A percentile compares a stretch with the other conserved stretches of the same genome.
Evolutionary conservation across 2,113 vertebrate genomes (phyloP).

Genomic region (Seriola aureovittata): DNA sequence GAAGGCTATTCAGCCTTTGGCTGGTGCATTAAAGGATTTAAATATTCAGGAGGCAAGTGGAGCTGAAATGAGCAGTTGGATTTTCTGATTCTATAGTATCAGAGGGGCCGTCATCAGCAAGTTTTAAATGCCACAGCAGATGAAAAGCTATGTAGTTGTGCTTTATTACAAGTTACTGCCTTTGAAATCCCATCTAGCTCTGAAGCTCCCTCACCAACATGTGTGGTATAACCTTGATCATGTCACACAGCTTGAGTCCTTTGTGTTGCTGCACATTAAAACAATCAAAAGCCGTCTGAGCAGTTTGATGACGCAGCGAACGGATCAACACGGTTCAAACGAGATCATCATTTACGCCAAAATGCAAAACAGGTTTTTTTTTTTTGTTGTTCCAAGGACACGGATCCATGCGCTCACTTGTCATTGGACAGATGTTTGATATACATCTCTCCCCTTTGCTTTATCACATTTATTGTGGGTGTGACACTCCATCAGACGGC

Average conservation of each 20-base stretch:
- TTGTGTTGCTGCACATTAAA: background rate
- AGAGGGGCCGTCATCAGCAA: constrained; percentile 55
- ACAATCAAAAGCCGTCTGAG: background rate
- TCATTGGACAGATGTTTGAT: constrained; percentile 52
- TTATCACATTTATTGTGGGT: constrained; percentile 33
- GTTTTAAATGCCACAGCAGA: constrained; percentile 76
- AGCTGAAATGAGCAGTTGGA: constrained; percentile 60
- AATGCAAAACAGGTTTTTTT: background rate
- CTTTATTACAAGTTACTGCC: constrained; percentile 56
- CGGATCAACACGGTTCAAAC: background rate
- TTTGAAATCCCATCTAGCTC: constrained; percentile 35
- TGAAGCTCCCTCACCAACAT: background rate
- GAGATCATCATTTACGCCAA: background rate
- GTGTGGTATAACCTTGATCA: background rate
- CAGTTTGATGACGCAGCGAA: background rate
- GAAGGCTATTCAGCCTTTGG: constrained; percentile 8
- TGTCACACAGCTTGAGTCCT: background rate
- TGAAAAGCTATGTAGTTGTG: constrained; percentile 46
- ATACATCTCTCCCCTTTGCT: constrained; percentile 16
- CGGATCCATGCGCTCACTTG: background rate
- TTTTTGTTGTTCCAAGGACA: background rate
- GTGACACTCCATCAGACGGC: constrained; percentile 7
- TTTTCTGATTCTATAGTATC: constrained; percentile 43
- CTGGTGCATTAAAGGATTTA: constrained; percentile 69
- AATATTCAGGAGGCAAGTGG: constrained; percentile 60